Percentiles rank a stretch among this genome's conserved stretches.
These are phyloP conservation scores for Sphenodon punctatus DNA, from an alignment of 2,797 vertebrate genomes.

Conservation along the genomic window DNA sequence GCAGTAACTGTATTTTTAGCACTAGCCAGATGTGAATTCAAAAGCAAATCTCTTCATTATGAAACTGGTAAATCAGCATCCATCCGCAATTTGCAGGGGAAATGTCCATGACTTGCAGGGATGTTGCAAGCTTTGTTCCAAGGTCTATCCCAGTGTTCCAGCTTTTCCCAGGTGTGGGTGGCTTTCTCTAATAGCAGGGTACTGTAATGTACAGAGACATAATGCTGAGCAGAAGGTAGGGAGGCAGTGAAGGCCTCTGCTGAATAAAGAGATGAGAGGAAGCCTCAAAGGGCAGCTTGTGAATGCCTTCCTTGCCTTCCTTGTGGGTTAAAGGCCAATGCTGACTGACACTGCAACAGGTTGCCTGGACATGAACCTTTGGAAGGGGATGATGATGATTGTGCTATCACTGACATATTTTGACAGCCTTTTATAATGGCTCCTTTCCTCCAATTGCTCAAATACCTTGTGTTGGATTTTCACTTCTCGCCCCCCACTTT, in stretches of 20 bases:
- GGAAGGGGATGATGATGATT: too few relatives aligned
- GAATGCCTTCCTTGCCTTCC: too few relatives aligned
- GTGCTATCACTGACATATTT: too few relatives aligned
- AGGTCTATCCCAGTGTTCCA: neutral
- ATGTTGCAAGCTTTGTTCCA: neutral
- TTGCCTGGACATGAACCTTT: too few relatives aligned
- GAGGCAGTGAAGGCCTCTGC: neutral
- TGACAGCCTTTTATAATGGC: neutral
- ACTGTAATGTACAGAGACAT: neutral
- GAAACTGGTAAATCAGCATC: neutral
- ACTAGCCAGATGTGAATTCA: neutral
- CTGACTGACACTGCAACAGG: too few relatives aligned
- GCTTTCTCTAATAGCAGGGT: neutral
- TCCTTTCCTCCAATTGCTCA: neutral
- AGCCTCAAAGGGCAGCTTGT: too few relatives aligned
- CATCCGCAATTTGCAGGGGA: neutral
- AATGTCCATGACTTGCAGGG: neutral
- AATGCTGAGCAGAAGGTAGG: neutral
- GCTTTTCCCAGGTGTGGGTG: neutral
- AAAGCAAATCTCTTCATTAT: neutral
- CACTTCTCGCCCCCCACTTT: neutral
- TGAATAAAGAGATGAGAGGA: too few relatives aligned
- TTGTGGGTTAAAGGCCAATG: too few relatives aligned
- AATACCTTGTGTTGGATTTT: neutral
- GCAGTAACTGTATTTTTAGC: conserved; percentile 1